Percentiles rank a stretch among this genome's conserved stretches.
phyloP scores from a whole-genome alignment of 2,113 vertebrate genomes.

The Eudyptes chrysolophus region DNA sequence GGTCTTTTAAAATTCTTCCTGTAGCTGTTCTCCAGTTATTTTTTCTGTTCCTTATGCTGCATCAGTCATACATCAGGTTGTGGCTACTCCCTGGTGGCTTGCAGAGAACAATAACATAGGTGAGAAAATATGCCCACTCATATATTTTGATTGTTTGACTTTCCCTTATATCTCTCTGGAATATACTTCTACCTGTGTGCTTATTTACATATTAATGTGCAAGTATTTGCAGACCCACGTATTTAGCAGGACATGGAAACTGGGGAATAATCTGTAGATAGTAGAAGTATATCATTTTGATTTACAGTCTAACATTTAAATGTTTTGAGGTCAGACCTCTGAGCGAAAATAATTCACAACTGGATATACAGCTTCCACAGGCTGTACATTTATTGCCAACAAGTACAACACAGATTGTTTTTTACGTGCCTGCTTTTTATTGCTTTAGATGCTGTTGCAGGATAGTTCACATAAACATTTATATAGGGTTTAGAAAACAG shows the following conservation, averaged over 20 bases:
- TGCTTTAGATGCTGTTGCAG: slow-evolving; percentile 59
- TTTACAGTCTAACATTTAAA: slow-evolving; percentile 76
- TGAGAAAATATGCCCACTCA: slow-evolving; percentile 54
- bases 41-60: slow-evolving; percentile 34
- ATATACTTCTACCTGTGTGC: slow-evolving; percentile 42
- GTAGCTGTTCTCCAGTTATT: slow-evolving; percentile 10
- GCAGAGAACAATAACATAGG: slow-evolving; percentile 54
- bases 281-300: slow-evolving; percentile 68
- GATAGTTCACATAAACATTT: slow-evolving; percentile 80
- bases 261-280: slow-evolving; percentile 50
- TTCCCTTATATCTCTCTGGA: neutral
- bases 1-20: neutral
- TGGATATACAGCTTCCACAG: slow-evolving; percentile 60
- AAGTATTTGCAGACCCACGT: slow-evolving; percentile 56
- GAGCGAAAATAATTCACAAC: slow-evolving; percentile 72
- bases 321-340: slow-evolving; percentile 77
- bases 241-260: slow-evolving; percentile 50
- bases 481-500: slow-evolving; percentile 82
- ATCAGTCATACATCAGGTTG: slow-evolving; percentile 43
- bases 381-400: slow-evolving; percentile 69
- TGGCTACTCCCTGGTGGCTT: slow-evolving; percentile 44
- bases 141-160: slow-evolving; percentile 64
- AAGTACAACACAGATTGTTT: slow-evolving; percentile 57
- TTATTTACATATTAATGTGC: slow-evolving; percentile 66
- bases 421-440: slow-evolving; percentile 64